Percentiles rank a stretch among this genome's conserved stretches.
Evolutionary conservation across 2,888 invertebrate genomes (phyloP).

Genomic region (Lymantria monacha): DNA sequence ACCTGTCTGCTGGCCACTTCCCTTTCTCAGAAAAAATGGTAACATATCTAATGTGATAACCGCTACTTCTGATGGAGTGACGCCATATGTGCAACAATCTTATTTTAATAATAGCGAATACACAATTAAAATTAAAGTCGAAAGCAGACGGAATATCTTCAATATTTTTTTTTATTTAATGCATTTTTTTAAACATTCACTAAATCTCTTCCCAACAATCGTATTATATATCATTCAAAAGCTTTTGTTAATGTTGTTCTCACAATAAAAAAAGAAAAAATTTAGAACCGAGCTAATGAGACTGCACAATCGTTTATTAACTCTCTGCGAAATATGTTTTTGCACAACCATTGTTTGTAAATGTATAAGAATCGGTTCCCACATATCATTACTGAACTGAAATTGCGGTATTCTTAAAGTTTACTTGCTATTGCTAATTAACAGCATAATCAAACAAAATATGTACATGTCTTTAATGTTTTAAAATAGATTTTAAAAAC

Average conservation of each 20-base stretch:
- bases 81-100: slow-evolving; percentile 26
- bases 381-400: slow-evolving; percentile 41
- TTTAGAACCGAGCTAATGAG: slow-evolving; percentile 39
- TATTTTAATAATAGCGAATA: slow-evolving; percentile 13
- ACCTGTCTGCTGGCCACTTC: slow-evolving; percentile 44
- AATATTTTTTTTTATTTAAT: slow-evolving; percentile 12
- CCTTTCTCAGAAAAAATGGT: slow-evolving; percentile 38
- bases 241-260: slow-evolving; percentile 47
- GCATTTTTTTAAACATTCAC: slow-evolving; percentile 23
- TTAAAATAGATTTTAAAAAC: too few relatives aligned
- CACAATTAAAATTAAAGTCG: slow-evolving; percentile 13
- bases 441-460: slow-evolving; percentile 16
- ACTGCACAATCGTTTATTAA: slow-evolving; percentile 42
- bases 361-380: slow-evolving; percentile 49
- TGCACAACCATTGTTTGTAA: slow-evolving; percentile 57
- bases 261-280: slow-evolving; percentile 36
- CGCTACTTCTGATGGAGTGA: slow-evolving; percentile 20
- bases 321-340: slow-evolving; percentile 50
- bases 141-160: slow-evolving; percentile 13
- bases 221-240: slow-evolving; percentile 34
- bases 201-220: slow-evolving; percentile 18
- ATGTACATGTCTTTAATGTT: too few relatives aligned
- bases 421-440: slow-evolving; percentile 17
- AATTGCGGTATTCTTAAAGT: slow-evolving; percentile 34
- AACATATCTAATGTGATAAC: slow-evolving; percentile 26